Percentiles rank a stretch among this genome's conserved stretches.
phyloP scores from a whole-genome alignment of 2,888 invertebrate species.

The Protonemura montana region DNA sequence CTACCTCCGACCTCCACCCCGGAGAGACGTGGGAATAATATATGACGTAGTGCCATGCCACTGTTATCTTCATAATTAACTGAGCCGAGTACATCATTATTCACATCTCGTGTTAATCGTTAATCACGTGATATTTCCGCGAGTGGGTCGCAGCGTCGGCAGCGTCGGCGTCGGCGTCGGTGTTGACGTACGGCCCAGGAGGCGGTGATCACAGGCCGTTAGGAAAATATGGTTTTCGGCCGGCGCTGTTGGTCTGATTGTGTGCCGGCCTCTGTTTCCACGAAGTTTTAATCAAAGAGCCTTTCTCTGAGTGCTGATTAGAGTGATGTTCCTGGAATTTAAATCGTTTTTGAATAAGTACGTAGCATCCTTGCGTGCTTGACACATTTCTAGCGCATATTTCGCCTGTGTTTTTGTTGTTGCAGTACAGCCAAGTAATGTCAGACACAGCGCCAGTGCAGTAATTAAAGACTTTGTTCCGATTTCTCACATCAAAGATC shows the following conservation, averaged over 20 bases:
- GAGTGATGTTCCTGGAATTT: neutral
- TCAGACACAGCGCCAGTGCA: neutral
- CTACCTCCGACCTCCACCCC: neutral
- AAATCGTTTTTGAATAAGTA: neutral
- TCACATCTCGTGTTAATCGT: slow-evolving; percentile 13
- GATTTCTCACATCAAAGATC: neutral
- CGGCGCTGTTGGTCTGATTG: neutral
- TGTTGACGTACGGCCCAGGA: neutral
- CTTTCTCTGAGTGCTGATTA: neutral
- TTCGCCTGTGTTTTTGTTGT: neutral
- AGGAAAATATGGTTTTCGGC: neutral
- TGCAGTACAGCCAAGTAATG: no score
- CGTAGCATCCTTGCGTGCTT: neutral
- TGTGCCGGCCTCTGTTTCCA: neutral
- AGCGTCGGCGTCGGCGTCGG: neutral
- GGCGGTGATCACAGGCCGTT: neutral
- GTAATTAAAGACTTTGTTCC: neutral
- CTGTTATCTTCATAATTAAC: slow-evolving; percentile 31
- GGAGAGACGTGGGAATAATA: slow-evolving; percentile 13
- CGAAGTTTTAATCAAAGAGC: neutral
- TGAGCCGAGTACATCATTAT: slow-evolving; percentile 14
- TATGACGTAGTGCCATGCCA: slow-evolving; percentile 7
- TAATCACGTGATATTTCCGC: neutral
- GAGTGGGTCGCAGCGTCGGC: neutral
- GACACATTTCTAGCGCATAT: neutral